A percentile compares a stretch with the other conserved stretches of the same genome.
Conservation (phyloP, 2,797 vertebrate species). For the Poliocrania exsul region DNA sequence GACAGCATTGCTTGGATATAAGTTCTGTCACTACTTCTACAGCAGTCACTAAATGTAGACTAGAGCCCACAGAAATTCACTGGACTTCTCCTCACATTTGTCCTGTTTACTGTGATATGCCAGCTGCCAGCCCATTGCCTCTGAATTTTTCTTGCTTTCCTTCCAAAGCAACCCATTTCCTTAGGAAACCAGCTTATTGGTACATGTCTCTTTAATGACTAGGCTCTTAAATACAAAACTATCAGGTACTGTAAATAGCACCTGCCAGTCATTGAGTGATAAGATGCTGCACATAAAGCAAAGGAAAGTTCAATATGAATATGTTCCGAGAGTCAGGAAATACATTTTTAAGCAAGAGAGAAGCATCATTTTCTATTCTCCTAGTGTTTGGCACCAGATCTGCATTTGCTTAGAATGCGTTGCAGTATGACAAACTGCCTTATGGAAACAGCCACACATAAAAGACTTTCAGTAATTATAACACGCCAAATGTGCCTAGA, state of each 20-base stretch:
- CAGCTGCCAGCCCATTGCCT: neutral
- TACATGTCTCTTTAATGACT: neutral
- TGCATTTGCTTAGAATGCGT: neutral
- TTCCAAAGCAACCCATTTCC: neutral
- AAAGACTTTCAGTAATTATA: neutral
- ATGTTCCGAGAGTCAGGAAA: neutral
- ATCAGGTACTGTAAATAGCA: neutral
- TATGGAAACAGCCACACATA: neutral
- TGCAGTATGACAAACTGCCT: constrained; percentile 7
- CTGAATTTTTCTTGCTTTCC: neutral
- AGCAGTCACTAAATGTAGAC: neutral
- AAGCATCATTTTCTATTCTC: neutral
- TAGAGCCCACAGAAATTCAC: neutral
- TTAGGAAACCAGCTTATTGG: neutral
- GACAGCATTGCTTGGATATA: neutral
- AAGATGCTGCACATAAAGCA: neutral
- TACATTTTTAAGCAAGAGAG: neutral
- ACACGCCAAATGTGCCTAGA: neutral
- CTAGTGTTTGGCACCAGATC: neutral
- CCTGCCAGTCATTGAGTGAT: neutral
- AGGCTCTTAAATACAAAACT: neutral
- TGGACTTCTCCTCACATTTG: neutral
- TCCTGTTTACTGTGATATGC: neutral
- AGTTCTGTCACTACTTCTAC: neutral
- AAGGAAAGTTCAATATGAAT: neutral